These are phyloP conservation scores for Thecocarcelia acutangulata DNA, from an alignment of 2,888 invertebrate genomes.

Conservation along the genomic window DNA sequence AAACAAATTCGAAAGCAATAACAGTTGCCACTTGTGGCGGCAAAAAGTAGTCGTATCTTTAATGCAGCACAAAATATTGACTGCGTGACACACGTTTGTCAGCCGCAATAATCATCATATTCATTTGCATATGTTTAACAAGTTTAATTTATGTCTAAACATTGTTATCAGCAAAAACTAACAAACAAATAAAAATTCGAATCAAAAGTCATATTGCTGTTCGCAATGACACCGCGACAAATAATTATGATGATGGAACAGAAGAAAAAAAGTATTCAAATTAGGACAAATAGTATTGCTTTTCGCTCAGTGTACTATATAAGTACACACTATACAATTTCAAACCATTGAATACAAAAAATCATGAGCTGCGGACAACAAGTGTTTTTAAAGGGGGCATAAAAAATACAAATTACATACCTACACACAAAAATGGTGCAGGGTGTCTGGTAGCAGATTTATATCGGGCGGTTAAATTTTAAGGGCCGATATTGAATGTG, in stretches of 20 bases:
- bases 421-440: too few species aligned
- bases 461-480: too few species aligned
- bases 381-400: too few species aligned
- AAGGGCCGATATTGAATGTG: too few species aligned
- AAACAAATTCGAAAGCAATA: conserved; percentile 13
- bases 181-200: neutral
- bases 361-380: too few species aligned
- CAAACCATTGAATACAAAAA: too few species aligned
- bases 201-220: neutral
- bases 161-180: conserved; percentile 21
- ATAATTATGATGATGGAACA: conserved; percentile 6
- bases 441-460: too few species aligned
- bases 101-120: conserved; percentile 45
- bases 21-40: conserved; percentile 25
- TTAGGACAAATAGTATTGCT: neutral
- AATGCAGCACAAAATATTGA: conserved; percentile 14
- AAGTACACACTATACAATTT: too few species aligned
- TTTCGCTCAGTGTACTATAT: neutral
- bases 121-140: conserved; percentile 61
- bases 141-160: conserved; percentile 55
- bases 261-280: neutral
- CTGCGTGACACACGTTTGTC: conserved; percentile 41
- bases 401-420: too few species aligned
- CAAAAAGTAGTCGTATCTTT: conserved; percentile 5
- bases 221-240: conserved; percentile 14